Evolutionary conservation across 2,797 vertebrate species (phyloP), one percentile per base, ranked within the genome.

Genomic region (Acropternis orthonyx): DNA sequence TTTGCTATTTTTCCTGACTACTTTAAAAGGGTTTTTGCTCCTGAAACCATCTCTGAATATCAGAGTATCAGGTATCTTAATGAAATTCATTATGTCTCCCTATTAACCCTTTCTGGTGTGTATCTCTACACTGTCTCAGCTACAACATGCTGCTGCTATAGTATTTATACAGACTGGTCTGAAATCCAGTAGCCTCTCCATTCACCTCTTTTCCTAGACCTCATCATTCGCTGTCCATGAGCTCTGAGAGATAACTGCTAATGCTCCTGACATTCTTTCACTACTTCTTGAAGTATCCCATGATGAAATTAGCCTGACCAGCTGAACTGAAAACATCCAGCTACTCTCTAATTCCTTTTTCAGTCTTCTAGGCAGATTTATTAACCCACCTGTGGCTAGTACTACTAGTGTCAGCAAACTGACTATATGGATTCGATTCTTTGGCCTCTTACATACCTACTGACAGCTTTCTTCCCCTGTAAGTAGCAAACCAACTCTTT

Each of bases 1-100:
- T 95, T 93, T 91, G n/a, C 46, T 84, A 21, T 54, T 86, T 95
- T 81, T 78, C 28, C 43, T 74, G 32, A 83, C 59, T 77, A 30
- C 27, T 51, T n/a, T 56, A 61, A 56, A 86, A 82, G 23, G 8
- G 2, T 4, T 69, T 91, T 83, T 26, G 4, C 26, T 91, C 30
- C 72, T 68, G 41, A 78, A 91, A 77, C 37, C 3, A 1, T 44
- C 26, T 91, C 52, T 77, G 56, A 63, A n/a, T n/a, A n/a, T n/a
- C n/a, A n/a, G n/a, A n/a, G n/a, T 0, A 2, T 67, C 6, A 69
- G 32, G 84, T 71, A 55, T 49, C 61, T 84, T 72, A 73, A 80
- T 56, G 56, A 87, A 87, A 85, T 61, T 36, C 14, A 41, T 88
- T 43, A 30, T 1, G 1, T 88, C 22, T 92, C 54, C 17, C 24